A percentile compares a stretch with the other conserved stretches of the same genome.
These are phyloP conservation scores for Perizoma affinitatum DNA, from an alignment of 2,888 invertebrate species.

Conservation along the genomic window DNA sequence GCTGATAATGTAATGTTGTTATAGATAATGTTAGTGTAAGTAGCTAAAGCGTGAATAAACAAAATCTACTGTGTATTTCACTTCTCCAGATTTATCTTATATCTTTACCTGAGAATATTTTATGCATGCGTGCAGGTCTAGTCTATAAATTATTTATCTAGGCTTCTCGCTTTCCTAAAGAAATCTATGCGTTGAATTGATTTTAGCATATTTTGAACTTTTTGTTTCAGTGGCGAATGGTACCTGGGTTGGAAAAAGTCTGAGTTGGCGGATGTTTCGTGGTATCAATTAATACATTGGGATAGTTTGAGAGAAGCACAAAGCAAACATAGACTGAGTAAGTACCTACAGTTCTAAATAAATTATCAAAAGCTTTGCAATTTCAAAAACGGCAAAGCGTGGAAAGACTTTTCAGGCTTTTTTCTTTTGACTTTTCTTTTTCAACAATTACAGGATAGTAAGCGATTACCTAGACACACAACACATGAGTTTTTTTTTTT, in stretches of 20 bases:
- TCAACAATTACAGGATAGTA: too few species aligned
- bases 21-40: background rate
- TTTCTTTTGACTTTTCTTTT: too few species aligned
- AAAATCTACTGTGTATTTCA: constrained; percentile 20
- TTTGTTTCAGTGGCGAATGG: constrained; percentile 95
- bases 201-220: constrained; percentile 21
- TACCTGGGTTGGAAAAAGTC: constrained; percentile 96
- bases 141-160: constrained; percentile 33
- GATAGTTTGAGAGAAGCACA: constrained; percentile 97
- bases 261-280: constrained; percentile 95
- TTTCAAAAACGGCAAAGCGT: too few species aligned
- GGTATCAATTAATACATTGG: constrained; percentile 98
- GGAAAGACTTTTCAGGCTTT: too few species aligned
- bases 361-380: too few species aligned
- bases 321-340: constrained; percentile 97
- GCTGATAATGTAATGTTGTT: background rate
- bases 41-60: background rate
- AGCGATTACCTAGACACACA: too few species aligned
- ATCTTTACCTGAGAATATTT: constrained; percentile 23
- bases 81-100: constrained; percentile 23
- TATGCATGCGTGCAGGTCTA: constrained; percentile 27
- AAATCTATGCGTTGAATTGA: constrained; percentile 20
- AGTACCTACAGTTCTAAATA: constrained; percentile 67
- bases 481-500: too few species aligned
- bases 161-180: constrained; percentile 30